phyloP scores from a whole-genome alignment of 2,888 invertebrate species.

The Electrophaes corylata region DNA sequence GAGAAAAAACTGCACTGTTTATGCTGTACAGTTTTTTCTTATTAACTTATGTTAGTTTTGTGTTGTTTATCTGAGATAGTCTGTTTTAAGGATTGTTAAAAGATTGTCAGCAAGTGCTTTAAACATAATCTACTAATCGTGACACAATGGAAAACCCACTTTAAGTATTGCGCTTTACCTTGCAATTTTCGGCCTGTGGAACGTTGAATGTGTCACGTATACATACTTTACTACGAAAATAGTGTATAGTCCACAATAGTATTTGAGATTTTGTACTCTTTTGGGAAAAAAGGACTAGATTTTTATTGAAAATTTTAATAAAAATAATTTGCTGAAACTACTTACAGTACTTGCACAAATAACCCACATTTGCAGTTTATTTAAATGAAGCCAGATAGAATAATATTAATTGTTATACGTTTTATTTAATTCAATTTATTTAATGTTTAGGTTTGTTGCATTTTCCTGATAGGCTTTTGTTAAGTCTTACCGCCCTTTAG shows the following conservation, averaged over 20 bases:
- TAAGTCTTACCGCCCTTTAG: no score
- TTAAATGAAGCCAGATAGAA: no score
- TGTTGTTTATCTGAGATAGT: neutral
- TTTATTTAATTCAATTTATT: no score
- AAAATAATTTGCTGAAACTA: no score
- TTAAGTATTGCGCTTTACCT: constrained; percentile 18
- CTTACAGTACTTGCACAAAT: no score
- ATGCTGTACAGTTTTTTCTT: no score
- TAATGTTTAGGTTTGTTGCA: neutral
- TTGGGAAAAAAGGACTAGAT: neutral
- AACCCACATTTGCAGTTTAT: no score
- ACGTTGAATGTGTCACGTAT: constrained; percentile 19
- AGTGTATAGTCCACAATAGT: neutral
- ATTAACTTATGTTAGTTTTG: constrained; percentile 4
- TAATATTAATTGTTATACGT: no score
- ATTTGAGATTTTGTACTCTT: neutral
- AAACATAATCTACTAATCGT: constrained; percentile 9
- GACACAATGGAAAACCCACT: constrained; percentile 16
- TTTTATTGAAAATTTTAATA: neutral
- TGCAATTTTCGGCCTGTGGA: neutral
- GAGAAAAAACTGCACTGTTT: neutral
- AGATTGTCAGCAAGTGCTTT: neutral
- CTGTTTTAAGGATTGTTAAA: neutral
- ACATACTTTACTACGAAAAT: neutral
- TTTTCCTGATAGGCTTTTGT: no score